Conservation (phyloP, 1,140 invertebrate genomes). For the Lucilia sericata region DNA sequence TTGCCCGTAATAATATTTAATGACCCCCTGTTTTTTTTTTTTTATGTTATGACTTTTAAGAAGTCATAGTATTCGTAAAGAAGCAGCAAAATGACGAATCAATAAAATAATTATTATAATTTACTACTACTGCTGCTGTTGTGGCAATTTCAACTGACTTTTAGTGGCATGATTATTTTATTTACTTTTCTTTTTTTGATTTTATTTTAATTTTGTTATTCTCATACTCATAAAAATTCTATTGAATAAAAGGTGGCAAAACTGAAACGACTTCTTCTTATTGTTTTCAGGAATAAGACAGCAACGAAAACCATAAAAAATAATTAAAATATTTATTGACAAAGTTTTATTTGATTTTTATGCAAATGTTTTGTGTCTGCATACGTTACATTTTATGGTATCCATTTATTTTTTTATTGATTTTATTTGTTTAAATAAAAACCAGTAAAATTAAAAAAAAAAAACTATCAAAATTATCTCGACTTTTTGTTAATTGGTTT, state of each 20-base stretch:
- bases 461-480: too few relatives aligned
- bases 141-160: not conserved
- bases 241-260: not conserved
- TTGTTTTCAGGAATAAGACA: not conserved
- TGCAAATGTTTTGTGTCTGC: too few relatives aligned
- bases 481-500: too few relatives aligned
- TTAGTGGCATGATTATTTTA: slow-evolving; percentile 6
- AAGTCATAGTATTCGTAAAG: not conserved
- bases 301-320: too few relatives aligned
- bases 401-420: too few relatives aligned
- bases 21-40: not conserved
- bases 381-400: too few relatives aligned
- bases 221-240: not conserved
- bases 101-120: slow-evolving; percentile 14
- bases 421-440: too few relatives aligned
- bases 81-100: not conserved
- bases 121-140: not conserved
- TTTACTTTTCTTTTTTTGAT: not conserved
- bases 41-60: not conserved
- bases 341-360: too few relatives aligned
- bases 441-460: too few relatives aligned
- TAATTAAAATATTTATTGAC: too few relatives aligned
- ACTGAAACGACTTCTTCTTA: not conserved
- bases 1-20: not conserved
- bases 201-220: not conserved